Conservation (phyloP, 2,888 invertebrate species). For the Platycnemis pennipes region DNA sequence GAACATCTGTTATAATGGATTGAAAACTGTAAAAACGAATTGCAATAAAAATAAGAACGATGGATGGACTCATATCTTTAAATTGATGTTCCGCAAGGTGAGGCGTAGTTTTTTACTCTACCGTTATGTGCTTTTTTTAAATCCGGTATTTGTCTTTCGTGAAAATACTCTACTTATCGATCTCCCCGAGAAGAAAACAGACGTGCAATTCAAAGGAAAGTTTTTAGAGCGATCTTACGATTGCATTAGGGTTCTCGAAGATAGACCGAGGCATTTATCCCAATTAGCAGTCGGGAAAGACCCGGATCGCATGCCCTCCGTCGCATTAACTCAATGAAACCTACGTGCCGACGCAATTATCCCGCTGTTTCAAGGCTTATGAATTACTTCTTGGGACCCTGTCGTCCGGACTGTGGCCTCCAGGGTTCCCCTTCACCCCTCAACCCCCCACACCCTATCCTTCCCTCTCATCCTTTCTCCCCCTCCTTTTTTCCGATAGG, state of each 20-base stretch:
- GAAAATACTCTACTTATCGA: too few species aligned
- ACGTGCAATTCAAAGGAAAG: not conserved
- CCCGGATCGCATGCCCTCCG: not conserved
- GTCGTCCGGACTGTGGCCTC: not conserved
- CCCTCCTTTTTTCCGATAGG: not conserved
- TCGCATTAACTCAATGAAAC: slow-evolving; percentile 29
- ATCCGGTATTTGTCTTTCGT: too few species aligned
- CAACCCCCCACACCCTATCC: not conserved
- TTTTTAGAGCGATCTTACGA: not conserved
- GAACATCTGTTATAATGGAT: too few species aligned
- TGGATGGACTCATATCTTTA: too few species aligned
- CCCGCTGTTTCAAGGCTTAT: slow-evolving; percentile 3
- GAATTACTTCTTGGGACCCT: slow-evolving; percentile 28
- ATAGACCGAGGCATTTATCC: slow-evolving; percentile 8
- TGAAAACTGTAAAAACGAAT: too few species aligned
- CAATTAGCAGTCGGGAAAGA: not conserved
- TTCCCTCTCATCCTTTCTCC: not conserved
- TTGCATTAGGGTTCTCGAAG: not conserved
- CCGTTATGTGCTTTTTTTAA: too few species aligned
- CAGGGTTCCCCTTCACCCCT: not conserved
- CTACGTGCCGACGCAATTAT: slow-evolving; percentile 24
- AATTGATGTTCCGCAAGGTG: too few species aligned
- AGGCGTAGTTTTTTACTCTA: too few species aligned
- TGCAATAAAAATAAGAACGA: too few species aligned
- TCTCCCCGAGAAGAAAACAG: not conserved